A percentile compares a stretch with the other conserved stretches of the same genome.
Evolutionary conservation across 2,888 invertebrate species (phyloP).

Genomic region (Plutella xylostella): DNA sequence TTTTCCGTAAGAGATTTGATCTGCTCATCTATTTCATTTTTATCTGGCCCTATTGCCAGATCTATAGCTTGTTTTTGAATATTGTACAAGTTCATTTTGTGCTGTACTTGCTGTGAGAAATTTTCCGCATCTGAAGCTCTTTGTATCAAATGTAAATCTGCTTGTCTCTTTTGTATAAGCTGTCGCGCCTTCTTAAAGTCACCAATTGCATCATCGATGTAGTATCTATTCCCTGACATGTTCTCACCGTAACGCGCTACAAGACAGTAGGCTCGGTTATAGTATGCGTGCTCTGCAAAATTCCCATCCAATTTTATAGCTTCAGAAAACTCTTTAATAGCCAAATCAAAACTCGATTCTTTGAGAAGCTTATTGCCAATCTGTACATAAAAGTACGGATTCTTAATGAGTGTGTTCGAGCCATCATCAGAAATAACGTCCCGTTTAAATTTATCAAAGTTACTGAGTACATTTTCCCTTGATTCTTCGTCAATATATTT

Average conservation of each 20-base stretch:
- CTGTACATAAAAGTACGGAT: slow-evolving; percentile 10
- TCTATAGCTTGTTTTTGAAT: slow-evolving; percentile 14
- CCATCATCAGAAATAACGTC: slow-evolving; percentile 5
- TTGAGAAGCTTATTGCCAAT: slow-evolving; percentile 10
- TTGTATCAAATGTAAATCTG: slow-evolving; percentile 13
- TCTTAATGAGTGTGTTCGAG: slow-evolving; percentile 10
- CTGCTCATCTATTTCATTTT: slow-evolving; percentile 1
- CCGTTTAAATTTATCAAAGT: slow-evolving; percentile 8
- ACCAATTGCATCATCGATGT: neutral
- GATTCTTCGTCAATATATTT: neutral
- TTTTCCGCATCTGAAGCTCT: slow-evolving; percentile 12
- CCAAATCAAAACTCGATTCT: slow-evolving; percentile 3
- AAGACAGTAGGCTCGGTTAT: slow-evolving; percentile 13
- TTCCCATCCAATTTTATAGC: slow-evolving; percentile 14
- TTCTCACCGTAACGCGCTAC: slow-evolving; percentile 6
- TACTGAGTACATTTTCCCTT: neutral
- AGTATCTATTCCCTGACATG: neutral
- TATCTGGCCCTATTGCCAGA: slow-evolving; percentile 14
- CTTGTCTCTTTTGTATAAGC: slow-evolving; percentile 11
- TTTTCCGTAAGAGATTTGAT: neutral
- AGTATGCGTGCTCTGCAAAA: slow-evolving; percentile 14
- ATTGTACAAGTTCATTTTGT: slow-evolving; percentile 14
- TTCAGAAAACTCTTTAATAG: slow-evolving; percentile 9
- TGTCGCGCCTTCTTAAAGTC: slow-evolving; percentile 12
- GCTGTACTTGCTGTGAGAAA: slow-evolving; percentile 15